Base-by-base conservation (phyloP, 2,797 vertebrate species). In the Enteromius trimaculatus region DNA sequence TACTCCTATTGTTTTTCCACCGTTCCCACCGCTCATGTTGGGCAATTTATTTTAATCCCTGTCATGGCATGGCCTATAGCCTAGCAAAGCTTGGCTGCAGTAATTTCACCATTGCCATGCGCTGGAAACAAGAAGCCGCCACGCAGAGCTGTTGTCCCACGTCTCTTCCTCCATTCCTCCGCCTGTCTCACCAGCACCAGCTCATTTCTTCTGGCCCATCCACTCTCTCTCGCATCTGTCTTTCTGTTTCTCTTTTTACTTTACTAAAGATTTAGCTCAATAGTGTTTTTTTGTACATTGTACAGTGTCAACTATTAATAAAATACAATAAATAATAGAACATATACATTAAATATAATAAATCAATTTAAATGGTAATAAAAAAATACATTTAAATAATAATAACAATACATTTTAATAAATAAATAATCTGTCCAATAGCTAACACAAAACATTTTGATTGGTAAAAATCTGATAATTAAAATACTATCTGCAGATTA, bases 21-120 rank as follows among this genome's bases (percentile, higher is more conserved):
- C 93, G 93, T 95, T 91, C 93, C 94, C 91, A 91, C 92, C 89
- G 90, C 92, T 94, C 88, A 88, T 94, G 94, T 94, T 94, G 93
- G 93, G 93, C 95, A 91, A 96, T 96, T 96, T 95, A 94, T 96
- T 96, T 96, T 94, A 95, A 96, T 96, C 93, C 94, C 19, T 94
- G 95, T 95, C 95, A 92, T 92, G 94, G 75, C 84, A 91, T 84
- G 93, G 88, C 91, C 94, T 93, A 92, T 94, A 93, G 93, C 92
- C 91, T 94, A 78, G 81, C 86, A 85, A 92, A 92, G 88, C 95
- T 89, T 91, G 93, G 93, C 89, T 87, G 91, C 93, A 91, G 93
- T 93, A 92, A 88, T 92, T 92, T 82, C 86, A 68, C 90, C 89
- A 82, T 76, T 75, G 76, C 88, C 88, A 82, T 79, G 79, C 81